phyloP scores from a whole-genome alignment of 2,113 vertebrate species.

The Orycteropus afer region DNA sequence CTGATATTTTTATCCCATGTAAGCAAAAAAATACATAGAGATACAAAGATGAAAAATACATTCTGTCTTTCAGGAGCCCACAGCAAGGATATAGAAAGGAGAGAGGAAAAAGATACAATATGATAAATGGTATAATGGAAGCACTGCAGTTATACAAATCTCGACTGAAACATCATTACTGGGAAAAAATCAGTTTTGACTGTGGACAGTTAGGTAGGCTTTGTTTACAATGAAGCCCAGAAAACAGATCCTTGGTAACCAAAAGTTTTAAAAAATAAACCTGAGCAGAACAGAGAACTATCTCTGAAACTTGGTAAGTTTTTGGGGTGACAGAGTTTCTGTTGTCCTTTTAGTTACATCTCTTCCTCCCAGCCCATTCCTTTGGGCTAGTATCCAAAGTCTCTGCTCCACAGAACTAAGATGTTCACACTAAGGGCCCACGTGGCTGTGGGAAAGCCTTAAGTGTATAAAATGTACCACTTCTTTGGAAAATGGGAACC shows the following conservation, averaged over 20 bases:
- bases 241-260: constrained; percentile 11
- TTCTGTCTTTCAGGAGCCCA: neutral
- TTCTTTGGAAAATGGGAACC: neutral
- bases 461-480: neutral
- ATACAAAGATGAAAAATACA: constrained; percentile 69
- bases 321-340: neutral
- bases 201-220: neutral
- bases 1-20: neutral
- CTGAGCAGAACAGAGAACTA: neutral
- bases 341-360: neutral
- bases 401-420: neutral
- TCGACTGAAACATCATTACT: neutral
- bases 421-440: neutral
- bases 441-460: neutral
- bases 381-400: neutral
- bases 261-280: neutral
- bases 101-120: neutral
- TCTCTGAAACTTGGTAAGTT: neutral
- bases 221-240: neutral
- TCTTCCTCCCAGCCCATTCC: neutral
- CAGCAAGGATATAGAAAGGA: neutral
- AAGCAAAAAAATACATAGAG: neutral
- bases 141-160: neutral
- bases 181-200: constrained; percentile 29
- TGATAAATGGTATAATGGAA: neutral